A percentile compares a stretch with the other conserved stretches of the same genome.
phyloP scores from a whole-genome alignment of 1,140 invertebrate species.

The Camponotus vicinus region DNA sequence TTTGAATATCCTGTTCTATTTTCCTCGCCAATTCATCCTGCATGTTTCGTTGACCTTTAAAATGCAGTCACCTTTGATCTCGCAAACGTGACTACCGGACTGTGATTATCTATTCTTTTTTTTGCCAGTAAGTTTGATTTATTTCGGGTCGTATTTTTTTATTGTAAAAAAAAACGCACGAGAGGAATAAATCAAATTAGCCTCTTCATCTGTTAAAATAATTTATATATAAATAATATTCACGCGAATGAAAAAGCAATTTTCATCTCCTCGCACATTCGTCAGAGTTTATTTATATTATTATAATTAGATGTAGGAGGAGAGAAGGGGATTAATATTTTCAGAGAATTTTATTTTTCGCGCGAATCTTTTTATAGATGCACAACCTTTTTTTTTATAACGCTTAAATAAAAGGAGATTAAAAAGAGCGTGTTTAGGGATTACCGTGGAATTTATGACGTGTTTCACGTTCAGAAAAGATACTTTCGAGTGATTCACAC shows the following conservation, averaged over 20 bases:
- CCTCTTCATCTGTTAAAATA: slow-evolving; percentile 8
- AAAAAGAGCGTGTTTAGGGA: slow-evolving; percentile 5
- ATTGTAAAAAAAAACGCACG: background rate
- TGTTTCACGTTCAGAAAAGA: slow-evolving; percentile 10
- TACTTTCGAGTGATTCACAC: slow-evolving; percentile 8
- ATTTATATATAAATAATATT: background rate
- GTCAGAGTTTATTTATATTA: background rate
- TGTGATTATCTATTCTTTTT: slow-evolving; percentile 11
- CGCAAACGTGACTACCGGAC: background rate
- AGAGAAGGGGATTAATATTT: slow-evolving; percentile 6
- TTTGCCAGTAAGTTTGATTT: slow-evolving; percentile 2
- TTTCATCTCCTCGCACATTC: no score
- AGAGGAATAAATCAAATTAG: background rate
- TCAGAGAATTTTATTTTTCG: background rate
- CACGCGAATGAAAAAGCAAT: no score
- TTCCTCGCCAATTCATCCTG: slow-evolving; percentile 27
- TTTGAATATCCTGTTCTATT: slow-evolving; percentile 35
- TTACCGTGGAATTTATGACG: slow-evolving; percentile 5
- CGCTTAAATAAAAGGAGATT: background rate
- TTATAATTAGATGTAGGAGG: background rate
- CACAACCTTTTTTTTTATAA: background rate
- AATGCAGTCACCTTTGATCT: slow-evolving; percentile 15
- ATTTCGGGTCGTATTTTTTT: background rate
- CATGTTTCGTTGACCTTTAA: slow-evolving; percentile 44
- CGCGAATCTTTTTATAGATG: no score